Evolutionary conservation across 2,113 vertebrate genomes (phyloP).

Genomic region (Tonatia bakeri): DNA sequence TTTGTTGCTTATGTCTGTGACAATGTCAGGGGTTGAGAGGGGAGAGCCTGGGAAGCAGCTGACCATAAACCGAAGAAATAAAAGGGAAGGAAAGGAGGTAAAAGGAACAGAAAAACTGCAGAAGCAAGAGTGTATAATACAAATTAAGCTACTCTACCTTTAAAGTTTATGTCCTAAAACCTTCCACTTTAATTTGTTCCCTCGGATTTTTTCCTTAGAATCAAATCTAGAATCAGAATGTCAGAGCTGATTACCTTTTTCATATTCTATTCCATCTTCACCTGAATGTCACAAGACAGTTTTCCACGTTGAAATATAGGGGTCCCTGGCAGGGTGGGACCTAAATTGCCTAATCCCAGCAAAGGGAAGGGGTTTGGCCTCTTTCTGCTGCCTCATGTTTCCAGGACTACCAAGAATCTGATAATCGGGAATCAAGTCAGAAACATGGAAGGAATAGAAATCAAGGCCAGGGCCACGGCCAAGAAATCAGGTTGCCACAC

Average conservation of each 20-base stretch:
- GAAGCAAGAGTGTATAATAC: background rate
- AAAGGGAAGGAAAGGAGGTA: background rate
- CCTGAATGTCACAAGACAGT: background rate
- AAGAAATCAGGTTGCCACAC: background rate
- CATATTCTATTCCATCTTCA: background rate
- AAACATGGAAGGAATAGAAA: background rate
- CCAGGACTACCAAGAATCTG: background rate
- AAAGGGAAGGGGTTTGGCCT: background rate
- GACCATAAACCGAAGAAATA: background rate
- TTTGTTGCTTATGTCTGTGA: constrained; percentile 7
- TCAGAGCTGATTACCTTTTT: background rate
- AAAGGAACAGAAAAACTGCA: background rate
- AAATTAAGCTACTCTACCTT: background rate
- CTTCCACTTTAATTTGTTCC: background rate
- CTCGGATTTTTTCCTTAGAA: background rate
- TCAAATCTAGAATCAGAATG: background rate
- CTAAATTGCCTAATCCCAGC: background rate
- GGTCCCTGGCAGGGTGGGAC: background rate
- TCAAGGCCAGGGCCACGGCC: background rate
- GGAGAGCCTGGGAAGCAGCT: background rate
- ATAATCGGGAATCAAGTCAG: background rate
- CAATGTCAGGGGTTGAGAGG: background rate
- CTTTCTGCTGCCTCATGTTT: background rate
- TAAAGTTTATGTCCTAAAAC: background rate
- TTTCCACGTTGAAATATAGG: background rate